These are phyloP conservation scores for Pongo pygmaeus DNA, from an alignment of 2,113 vertebrate species.

Conservation along the genomic window DNA sequence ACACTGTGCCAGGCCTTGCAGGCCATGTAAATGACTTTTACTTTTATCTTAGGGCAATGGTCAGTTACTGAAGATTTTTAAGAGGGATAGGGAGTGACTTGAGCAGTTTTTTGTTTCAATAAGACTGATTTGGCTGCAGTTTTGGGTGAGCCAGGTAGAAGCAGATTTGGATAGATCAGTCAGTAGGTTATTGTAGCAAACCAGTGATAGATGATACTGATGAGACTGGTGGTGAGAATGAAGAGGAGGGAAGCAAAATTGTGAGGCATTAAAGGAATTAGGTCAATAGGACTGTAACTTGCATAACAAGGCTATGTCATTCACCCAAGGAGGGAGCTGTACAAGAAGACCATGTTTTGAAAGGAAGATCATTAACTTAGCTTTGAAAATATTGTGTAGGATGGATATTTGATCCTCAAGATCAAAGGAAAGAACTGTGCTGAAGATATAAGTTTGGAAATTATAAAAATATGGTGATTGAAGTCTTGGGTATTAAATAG, in stretches of 20 bases:
- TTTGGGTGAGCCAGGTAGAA: background rate
- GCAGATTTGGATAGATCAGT: background rate
- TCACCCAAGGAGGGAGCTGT: background rate
- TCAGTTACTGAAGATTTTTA: background rate
- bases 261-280: background rate
- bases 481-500: background rate
- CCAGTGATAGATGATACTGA: background rate
- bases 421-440: background rate
- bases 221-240: background rate
- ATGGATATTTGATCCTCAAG: background rate
- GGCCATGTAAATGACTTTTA: background rate
- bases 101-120: background rate
- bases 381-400: background rate
- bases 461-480: background rate
- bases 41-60: background rate
- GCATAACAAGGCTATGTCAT: background rate
- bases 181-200: background rate
- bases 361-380: background rate
- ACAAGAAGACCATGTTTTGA: background rate
- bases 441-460: background rate
- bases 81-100: background rate
- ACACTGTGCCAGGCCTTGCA: background rate
- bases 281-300: background rate
- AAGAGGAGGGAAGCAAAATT: background rate
- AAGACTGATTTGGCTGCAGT: background rate